These are phyloP conservation scores for Anguilla japonica DNA, from an alignment of 2,113 vertebrate genomes.

Conservation along the genomic window DNA sequence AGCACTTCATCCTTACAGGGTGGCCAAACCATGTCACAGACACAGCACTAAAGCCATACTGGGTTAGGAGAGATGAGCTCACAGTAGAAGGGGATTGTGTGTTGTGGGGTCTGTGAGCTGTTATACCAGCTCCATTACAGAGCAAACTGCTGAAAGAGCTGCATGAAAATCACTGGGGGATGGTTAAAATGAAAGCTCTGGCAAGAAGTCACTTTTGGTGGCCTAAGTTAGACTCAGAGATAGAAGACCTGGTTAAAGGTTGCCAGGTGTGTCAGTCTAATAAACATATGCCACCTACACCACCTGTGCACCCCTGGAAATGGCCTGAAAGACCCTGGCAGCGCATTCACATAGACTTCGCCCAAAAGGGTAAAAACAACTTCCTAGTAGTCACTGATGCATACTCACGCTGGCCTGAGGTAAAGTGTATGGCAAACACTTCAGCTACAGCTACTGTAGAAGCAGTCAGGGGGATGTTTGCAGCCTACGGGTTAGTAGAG, in stretches of 20 bases:
- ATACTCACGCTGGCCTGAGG: no score
- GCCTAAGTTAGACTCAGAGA: background rate
- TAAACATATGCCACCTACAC: no score
- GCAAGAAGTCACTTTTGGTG: background rate
- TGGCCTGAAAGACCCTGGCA: no score
- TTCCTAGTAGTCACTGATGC: no score
- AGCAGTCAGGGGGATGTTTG: no score
- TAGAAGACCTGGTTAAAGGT: background rate
- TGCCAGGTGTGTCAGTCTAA: background rate
- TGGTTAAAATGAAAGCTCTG: constrained; percentile 11
- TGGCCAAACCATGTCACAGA: background rate
- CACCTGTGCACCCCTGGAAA: no score
- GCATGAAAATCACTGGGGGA: constrained; percentile 5
- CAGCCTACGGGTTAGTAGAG: no score
- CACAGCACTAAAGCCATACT: background rate
- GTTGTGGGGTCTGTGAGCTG: background rate
- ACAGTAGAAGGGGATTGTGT: constrained; percentile 3
- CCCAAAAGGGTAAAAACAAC: no score
- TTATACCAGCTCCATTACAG: background rate
- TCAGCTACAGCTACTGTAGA: no score
- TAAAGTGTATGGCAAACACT: no score
- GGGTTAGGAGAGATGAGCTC: background rate
- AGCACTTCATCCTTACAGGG: background rate
- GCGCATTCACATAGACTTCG: no score
- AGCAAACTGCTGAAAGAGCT: background rate